Evolutionary conservation across 2,797 vertebrate genomes (phyloP).

Genomic region (Taeniopygia guttata): DNA sequence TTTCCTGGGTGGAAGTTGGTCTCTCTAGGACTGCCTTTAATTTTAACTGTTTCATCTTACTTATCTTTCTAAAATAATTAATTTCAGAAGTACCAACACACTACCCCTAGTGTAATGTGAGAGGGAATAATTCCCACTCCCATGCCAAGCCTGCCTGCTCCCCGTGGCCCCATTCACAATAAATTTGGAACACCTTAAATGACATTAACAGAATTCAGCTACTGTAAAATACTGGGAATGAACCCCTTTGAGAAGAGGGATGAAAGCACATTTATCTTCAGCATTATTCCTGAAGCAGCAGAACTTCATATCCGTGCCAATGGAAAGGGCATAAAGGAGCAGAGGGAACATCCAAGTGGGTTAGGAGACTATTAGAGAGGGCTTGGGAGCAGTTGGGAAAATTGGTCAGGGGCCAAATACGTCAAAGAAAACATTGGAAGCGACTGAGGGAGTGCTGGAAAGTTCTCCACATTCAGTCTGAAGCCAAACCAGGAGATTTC

Average conservation of each 20-base stretch:
- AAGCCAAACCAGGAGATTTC: constrained; percentile 47
- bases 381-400: constrained; percentile 56
- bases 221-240: background rate
- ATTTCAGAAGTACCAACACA: background rate
- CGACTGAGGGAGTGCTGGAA: background rate
- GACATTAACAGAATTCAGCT: constrained; percentile 21
- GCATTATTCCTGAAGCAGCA: constrained; percentile 35
- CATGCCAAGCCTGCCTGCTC: background rate
- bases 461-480: background rate
- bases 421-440: constrained; percentile 39
- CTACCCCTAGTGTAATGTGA: fast-evolving
- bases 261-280: constrained; percentile 43
- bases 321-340: background rate
- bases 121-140: background rate
- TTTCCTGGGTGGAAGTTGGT: background rate
- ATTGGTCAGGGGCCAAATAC: constrained; percentile 48
- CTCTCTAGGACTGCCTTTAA: background rate
- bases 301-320: background rate
- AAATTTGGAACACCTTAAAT: background rate
- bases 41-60: background rate
- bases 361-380: constrained; percentile 36
- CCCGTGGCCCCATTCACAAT: background rate
- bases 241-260: background rate
- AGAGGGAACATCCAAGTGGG: constrained; percentile 29
- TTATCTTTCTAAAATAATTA: background rate